Conservation (phyloP, 1,140 invertebrate genomes). For the Bombus haemorrhoidalis region DNA sequence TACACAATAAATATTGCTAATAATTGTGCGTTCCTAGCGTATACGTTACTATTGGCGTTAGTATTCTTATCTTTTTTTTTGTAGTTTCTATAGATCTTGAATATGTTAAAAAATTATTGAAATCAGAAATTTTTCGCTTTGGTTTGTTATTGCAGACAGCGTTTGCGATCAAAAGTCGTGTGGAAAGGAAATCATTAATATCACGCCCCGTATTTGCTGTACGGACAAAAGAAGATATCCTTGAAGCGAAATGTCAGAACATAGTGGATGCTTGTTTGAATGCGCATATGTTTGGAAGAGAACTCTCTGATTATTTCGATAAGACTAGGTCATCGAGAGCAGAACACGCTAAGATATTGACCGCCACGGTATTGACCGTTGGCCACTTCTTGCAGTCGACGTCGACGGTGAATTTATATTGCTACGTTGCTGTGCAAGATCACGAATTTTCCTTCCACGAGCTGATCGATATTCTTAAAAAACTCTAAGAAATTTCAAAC, state of each 20-base stretch:
- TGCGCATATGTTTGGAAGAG: slow-evolving; percentile 58
- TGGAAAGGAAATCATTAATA: slow-evolving; percentile 41
- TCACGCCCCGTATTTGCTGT: slow-evolving; percentile 43
- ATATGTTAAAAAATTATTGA: not conserved
- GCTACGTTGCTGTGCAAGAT: slow-evolving; percentile 9
- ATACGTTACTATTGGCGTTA: no score
- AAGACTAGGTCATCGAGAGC: slow-evolving; percentile 68
- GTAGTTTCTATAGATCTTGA: no score
- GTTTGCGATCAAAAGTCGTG: not conserved
- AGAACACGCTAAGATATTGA: slow-evolving; percentile 80
- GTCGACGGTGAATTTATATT: slow-evolving; percentile 31
- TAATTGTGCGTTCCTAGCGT: no score
- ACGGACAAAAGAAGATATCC: slow-evolving; percentile 69
- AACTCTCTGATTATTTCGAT: slow-evolving; percentile 62
- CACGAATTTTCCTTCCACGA: not conserved
- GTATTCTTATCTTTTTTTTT: no score
- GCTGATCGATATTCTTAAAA: not conserved
- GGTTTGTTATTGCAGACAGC: not conserved
- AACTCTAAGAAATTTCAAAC: no score
- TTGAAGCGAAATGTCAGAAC: slow-evolving; percentile 74
- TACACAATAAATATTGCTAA: no score
- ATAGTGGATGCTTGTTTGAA: slow-evolving; percentile 61
- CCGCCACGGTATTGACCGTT: slow-evolving; percentile 79
- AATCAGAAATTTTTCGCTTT: not conserved
- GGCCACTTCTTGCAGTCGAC: slow-evolving; percentile 63